Conservation (phyloP, 2,888 invertebrate species). For the Pterobdella sp. region DNA sequence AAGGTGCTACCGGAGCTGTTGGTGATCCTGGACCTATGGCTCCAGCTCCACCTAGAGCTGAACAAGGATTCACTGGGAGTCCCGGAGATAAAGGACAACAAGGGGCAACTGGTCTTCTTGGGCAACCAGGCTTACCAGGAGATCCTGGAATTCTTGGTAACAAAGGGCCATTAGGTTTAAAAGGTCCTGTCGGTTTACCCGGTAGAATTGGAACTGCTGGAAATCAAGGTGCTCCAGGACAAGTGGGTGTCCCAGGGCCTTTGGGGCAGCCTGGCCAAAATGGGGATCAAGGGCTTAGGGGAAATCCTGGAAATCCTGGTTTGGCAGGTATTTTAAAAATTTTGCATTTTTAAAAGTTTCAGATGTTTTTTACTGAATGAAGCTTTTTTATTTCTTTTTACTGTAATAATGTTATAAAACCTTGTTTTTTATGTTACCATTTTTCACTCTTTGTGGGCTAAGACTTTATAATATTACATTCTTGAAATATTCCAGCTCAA, state of each 20-base stretch:
- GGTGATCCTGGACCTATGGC: conserved; percentile 27
- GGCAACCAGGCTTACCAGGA: conserved; percentile 15
- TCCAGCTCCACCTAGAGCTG: conserved; percentile 3
- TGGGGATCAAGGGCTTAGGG: conserved; percentile 10
- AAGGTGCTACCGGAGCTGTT: conserved; percentile 12
- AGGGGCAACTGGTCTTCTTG: conserved; percentile 26
- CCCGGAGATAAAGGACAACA: conserved; percentile 31
- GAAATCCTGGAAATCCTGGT: conserved; percentile 1
- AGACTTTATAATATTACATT: too few relatives aligned
- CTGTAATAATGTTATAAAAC: not conserved
- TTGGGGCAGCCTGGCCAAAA: conserved; percentile 9
- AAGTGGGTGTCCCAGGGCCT: not conserved
- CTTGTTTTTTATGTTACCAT: too few relatives aligned
- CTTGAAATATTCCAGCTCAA: too few relatives aligned
- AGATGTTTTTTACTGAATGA: not conserved
- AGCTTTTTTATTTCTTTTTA: not conserved
- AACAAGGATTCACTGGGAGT: conserved; percentile 19
- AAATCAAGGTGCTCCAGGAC: conserved; percentile 10
- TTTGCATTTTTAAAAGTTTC: not conserved
- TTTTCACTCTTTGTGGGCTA: too few relatives aligned
- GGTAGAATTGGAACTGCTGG: conserved; percentile 13
- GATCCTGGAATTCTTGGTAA: conserved; percentile 22
- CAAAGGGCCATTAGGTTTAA: conserved; percentile 1
- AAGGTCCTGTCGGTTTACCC: not conserved
- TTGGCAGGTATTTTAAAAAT: not conserved